phyloP scores from a whole-genome alignment of 2,888 invertebrate species.

The Conistra vaccinii region DNA sequence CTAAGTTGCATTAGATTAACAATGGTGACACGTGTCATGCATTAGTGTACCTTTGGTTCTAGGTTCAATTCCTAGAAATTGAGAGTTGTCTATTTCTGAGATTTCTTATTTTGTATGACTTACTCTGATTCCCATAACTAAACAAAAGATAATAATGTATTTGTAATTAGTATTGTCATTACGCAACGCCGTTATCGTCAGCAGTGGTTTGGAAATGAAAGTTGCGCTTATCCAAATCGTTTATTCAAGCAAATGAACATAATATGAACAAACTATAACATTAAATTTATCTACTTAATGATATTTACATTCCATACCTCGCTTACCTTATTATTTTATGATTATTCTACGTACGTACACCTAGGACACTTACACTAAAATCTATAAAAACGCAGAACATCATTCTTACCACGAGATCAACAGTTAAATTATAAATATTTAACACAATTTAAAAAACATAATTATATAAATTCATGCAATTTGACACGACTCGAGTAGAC shows the following conservation, averaged over 20 bases:
- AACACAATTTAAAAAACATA: constrained; percentile 71
- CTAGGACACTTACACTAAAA: constrained; percentile 84
- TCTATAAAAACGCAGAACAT: constrained; percentile 84
- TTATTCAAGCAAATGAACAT: constrained; percentile 91
- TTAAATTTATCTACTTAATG: constrained; percentile 91
- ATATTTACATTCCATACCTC: constrained; percentile 90
- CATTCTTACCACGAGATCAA: constrained; percentile 71
- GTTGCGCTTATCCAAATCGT: constrained; percentile 88
- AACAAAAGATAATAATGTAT: constrained; percentile 55
- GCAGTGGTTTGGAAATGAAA: constrained; percentile 73
- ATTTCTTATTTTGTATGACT: constrained; percentile 54
- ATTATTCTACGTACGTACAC: constrained; percentile 84
- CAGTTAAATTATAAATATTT: constrained; percentile 69
- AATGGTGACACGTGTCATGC: constrained; percentile 20
- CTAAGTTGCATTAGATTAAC: neutral
- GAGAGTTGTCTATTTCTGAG: constrained; percentile 24
- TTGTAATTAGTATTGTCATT: constrained; percentile 58
- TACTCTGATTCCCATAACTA: constrained; percentile 54
- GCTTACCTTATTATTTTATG: constrained; percentile 82
- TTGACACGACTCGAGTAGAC: constrained; percentile 53
- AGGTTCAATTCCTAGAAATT: constrained; percentile 51
- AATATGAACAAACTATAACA: constrained; percentile 91
- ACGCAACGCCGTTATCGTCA: constrained; percentile 56
- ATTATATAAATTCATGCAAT: constrained; percentile 63
- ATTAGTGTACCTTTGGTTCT: constrained; percentile 4